Conservation (phyloP, 2,888 invertebrate species). For the Drosophila meridionalis region DNA sequence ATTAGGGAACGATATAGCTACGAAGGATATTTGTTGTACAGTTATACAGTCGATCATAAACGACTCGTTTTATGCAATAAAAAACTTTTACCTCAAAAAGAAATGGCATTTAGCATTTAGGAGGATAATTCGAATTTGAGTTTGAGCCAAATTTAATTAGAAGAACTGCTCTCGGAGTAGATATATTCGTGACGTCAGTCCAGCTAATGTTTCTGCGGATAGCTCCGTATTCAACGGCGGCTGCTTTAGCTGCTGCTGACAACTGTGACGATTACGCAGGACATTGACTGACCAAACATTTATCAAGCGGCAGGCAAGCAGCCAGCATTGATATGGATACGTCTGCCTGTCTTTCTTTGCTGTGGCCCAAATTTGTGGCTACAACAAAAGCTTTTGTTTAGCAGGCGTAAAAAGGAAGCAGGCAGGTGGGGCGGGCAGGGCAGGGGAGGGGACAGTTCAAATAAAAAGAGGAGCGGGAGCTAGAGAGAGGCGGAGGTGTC, state of each 20-base stretch:
- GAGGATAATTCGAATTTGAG: neutral
- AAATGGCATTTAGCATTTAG: too few relatives aligned
- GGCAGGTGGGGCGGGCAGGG: neutral
- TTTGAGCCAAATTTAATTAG: neutral
- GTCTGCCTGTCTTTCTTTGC: slow-evolving; percentile 4
- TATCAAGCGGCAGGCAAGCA: slow-evolving; percentile 19
- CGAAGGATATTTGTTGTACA: neutral
- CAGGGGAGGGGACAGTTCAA: slow-evolving; percentile 9
- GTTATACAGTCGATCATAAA: neutral
- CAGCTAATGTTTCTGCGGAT: neutral
- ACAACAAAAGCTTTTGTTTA: slow-evolving; percentile 54
- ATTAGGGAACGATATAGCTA: neutral
- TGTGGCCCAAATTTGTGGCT: slow-evolving; percentile 29
- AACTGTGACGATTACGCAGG: slow-evolving; percentile 22
- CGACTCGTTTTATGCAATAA: neutral
- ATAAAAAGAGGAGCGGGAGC: neutral
- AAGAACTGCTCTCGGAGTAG: neutral
- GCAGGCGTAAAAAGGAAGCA: slow-evolving; percentile 23
- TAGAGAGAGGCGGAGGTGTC: slow-evolving; percentile 6
- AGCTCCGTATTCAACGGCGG: too few relatives aligned
- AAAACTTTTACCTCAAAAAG: neutral
- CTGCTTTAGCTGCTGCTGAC: slow-evolving; percentile 15
- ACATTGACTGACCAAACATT: slow-evolving; percentile 23
- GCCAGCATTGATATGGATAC: slow-evolving; percentile 28
- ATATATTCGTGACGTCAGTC: slow-evolving; percentile 19